Percentiles rank a stretch among this genome's conserved stretches.
Evolutionary conservation across 2,888 invertebrate genomes (phyloP).

Genomic region (Tetragonisca angustula): DNA sequence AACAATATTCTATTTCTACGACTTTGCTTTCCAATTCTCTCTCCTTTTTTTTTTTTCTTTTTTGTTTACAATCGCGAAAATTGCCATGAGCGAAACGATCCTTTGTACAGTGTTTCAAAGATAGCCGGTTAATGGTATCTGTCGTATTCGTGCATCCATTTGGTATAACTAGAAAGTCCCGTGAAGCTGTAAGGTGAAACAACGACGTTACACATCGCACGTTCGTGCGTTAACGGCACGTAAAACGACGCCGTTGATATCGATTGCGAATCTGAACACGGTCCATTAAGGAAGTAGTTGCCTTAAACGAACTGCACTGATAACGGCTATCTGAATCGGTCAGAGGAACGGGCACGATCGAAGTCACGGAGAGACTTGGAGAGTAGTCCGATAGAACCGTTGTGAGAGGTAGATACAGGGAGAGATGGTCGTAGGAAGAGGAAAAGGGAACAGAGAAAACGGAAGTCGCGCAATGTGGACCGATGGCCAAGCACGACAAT

Average conservation of each 20-base stretch:
- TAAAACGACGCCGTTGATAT: not conserved
- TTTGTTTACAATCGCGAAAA: not conserved
- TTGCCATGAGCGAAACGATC: not conserved
- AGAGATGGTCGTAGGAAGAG: not conserved
- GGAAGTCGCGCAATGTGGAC: constrained; percentile 34
- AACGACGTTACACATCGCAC: not conserved
- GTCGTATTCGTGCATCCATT: not conserved
- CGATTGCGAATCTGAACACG: not conserved
- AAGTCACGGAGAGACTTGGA: not conserved
- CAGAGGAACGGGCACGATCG: constrained; percentile 1
- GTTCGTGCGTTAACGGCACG: not conserved
- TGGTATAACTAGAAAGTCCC: not conserved
- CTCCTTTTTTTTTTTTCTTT: not conserved
- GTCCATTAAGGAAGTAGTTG: not conserved
- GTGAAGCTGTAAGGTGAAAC: too few species aligned
- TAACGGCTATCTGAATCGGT: not conserved
- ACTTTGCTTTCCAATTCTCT: not conserved
- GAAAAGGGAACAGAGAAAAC: not conserved
- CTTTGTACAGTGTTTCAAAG: not conserved
- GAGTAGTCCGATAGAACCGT: not conserved
- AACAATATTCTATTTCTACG: constrained; percentile 29
- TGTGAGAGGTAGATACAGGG: not conserved
- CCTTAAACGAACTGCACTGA: not conserved
- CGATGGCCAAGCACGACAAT: constrained; percentile 46
- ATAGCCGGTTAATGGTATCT: not conserved